Evolutionary conservation across 2,888 invertebrate genomes (phyloP).

Genomic region (Beris morrisii): DNA sequence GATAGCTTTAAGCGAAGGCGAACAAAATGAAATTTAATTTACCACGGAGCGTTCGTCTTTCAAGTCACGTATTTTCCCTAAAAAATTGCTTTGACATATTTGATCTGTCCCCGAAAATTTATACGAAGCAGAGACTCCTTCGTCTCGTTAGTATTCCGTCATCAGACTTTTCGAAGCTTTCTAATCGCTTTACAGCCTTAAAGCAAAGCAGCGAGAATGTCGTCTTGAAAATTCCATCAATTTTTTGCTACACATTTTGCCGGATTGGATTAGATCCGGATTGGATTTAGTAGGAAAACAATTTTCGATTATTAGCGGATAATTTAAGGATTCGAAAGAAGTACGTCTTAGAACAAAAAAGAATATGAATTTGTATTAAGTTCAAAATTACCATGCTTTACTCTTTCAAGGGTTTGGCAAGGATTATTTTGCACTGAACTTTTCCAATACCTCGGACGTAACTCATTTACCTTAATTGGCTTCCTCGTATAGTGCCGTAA

Average conservation of each 20-base stretch:
- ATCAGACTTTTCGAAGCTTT: slow-evolving; percentile 26
- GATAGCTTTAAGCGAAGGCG: slow-evolving; percentile 25
- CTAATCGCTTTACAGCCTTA: slow-evolving; percentile 31
- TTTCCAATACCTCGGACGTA: too few species aligned
- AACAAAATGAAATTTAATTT: slow-evolving; percentile 34
- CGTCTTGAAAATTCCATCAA: slow-evolving; percentile 10
- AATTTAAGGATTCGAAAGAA: neutral
- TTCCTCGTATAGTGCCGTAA: too few species aligned
- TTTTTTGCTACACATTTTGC: slow-evolving; percentile 4
- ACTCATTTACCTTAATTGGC: too few species aligned
- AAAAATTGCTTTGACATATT: slow-evolving; percentile 36
- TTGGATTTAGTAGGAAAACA: slow-evolving; percentile 20
- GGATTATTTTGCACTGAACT: too few species aligned
- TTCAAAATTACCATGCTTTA: too few species aligned
- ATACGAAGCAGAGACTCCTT: slow-evolving; percentile 21
- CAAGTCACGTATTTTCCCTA: slow-evolving; percentile 33
- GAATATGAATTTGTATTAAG: too few species aligned
- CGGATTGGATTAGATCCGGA: slow-evolving; percentile 18
- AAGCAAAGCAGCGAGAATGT: slow-evolving; percentile 8
- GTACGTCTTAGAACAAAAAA: too few species aligned
- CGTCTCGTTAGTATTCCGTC: slow-evolving; percentile 31
- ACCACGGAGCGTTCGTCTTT: slow-evolving; percentile 23
- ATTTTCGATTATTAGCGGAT: slow-evolving; percentile 25
- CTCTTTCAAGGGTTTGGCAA: too few species aligned
- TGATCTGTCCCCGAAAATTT: slow-evolving; percentile 33